phyloP scores from a whole-genome alignment of 2,888 invertebrate genomes.

The Drosophila mercatorum region DNA sequence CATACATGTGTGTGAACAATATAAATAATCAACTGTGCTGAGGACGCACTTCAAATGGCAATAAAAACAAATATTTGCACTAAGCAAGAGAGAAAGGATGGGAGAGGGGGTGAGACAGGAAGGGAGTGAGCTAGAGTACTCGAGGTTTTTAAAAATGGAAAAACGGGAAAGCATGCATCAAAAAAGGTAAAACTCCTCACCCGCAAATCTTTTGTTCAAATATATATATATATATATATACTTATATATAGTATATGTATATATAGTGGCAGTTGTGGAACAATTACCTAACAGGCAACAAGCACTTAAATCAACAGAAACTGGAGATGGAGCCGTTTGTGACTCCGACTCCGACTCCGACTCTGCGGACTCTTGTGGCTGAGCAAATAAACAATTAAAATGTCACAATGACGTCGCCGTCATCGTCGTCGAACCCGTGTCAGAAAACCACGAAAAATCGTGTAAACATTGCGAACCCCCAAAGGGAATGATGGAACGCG shows the following conservation, averaged over 20 bases:
- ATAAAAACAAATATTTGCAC: conserved; percentile 75
- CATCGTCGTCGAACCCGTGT: conserved; percentile 78
- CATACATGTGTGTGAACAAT: conserved; percentile 31
- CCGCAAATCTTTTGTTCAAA: conserved; percentile 73
- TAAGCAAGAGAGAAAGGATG: too few species aligned
- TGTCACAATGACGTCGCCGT: conserved; percentile 71
- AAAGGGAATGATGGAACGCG: conserved; percentile 38
- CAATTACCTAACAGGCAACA: conserved; percentile 60
- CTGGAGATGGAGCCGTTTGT: conserved; percentile 5
- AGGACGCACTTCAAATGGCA: conserved; percentile 74
- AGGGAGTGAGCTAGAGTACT: conserved; percentile 20
- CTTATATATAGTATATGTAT: conserved; percentile 29
- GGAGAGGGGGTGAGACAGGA: not conserved
- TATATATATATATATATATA: conserved; percentile 54
- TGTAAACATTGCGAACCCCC: conserved; percentile 64
- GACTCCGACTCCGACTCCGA: not conserved
- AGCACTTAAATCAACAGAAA: conserved; percentile 61
- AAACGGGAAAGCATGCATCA: conserved; percentile 5
- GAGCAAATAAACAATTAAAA: conserved; percentile 80
- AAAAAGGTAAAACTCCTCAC: conserved; percentile 49
- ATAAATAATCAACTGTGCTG: conserved; percentile 57
- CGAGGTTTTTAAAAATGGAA: conserved; percentile 24
- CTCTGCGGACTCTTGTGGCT: conserved; percentile 12
- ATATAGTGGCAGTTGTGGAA: conserved; percentile 25
- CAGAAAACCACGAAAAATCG: conserved; percentile 77